A percentile compares a stretch with the other conserved stretches of the same genome.
These are phyloP conservation scores for Coenonympha arcania DNA, from an alignment of 2,888 invertebrate species.

Conservation along the genomic window DNA sequence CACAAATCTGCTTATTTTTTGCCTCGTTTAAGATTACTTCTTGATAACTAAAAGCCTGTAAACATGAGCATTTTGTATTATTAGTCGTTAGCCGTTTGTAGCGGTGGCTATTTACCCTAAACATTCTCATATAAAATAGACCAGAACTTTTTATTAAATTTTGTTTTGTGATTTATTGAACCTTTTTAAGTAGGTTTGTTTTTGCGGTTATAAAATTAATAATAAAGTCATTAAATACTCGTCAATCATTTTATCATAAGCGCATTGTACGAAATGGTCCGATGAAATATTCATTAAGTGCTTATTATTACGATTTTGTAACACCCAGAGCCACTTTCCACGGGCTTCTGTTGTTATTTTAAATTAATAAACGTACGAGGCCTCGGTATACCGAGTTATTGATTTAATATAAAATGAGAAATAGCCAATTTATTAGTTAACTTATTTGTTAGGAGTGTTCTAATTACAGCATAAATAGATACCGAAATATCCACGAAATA, in stretches of 20 bases:
- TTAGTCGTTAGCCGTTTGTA: too few relatives aligned
- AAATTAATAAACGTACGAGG: neutral
- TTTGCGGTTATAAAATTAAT: too few relatives aligned
- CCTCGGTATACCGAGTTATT: neutral
- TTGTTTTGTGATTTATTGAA: too few relatives aligned
- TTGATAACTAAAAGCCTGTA: constrained; percentile 17
- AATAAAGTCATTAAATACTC: neutral
- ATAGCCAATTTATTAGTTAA: too few relatives aligned
- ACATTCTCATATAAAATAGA: too few relatives aligned
- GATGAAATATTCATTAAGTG: neutral
- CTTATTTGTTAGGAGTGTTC: too few relatives aligned
- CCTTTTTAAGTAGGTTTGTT: too few relatives aligned
- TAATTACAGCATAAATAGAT: too few relatives aligned
- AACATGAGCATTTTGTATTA: neutral
- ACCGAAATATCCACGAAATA: too few relatives aligned
- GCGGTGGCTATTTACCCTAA: too few relatives aligned
- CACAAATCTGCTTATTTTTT: constrained; percentile 25
- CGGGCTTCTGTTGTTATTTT: neutral
- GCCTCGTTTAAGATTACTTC: constrained; percentile 16
- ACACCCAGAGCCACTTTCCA: neutral
- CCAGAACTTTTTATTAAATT: too few relatives aligned
- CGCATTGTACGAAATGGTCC: neutral
- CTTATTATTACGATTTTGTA: constrained; percentile 3
- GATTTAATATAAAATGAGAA: too few relatives aligned
- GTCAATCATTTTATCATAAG: neutral